phyloP scores from a whole-genome alignment of 2,888 invertebrate genomes.

The Trichogramma evanescens region DNA sequence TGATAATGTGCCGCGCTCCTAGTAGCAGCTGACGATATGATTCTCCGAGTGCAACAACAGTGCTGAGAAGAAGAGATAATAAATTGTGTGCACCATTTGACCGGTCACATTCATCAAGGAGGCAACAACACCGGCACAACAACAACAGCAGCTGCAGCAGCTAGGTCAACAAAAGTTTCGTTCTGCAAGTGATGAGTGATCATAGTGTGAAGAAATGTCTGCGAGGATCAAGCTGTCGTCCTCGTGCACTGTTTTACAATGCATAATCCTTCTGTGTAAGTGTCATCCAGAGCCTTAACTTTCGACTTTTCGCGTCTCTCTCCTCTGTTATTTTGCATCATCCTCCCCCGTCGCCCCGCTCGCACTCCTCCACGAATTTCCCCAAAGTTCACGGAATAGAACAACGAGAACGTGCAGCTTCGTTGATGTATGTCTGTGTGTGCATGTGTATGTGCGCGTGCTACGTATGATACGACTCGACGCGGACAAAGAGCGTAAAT shows the following conservation, averaged over 20 bases:
- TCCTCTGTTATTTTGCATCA: too few species aligned
- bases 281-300: not conserved
- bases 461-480: too few species aligned
- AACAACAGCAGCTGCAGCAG: not conserved
- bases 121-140: not conserved
- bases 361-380: too few species aligned
- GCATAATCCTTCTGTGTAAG: constrained; percentile 20
- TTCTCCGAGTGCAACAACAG: not conserved
- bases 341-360: too few species aligned
- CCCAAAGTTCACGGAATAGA: too few species aligned
- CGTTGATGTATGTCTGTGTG: too few species aligned
- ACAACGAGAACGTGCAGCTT: too few species aligned
- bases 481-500: too few species aligned
- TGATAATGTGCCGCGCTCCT: too few species aligned
- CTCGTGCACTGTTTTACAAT: constrained; percentile 13
- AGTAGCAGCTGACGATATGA: not conserved
- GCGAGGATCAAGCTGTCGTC: constrained; percentile 15
- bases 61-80: not conserved
- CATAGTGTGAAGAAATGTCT: constrained; percentile 16
- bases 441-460: too few species aligned
- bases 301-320: not conserved
- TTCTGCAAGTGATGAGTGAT: constrained; percentile 22
- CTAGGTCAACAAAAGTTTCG: not conserved
- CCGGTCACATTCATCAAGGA: too few species aligned
- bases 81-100: not conserved